Conservation (phyloP, 2,797 vertebrate genomes). For the Myripristis murdjan region DNA sequence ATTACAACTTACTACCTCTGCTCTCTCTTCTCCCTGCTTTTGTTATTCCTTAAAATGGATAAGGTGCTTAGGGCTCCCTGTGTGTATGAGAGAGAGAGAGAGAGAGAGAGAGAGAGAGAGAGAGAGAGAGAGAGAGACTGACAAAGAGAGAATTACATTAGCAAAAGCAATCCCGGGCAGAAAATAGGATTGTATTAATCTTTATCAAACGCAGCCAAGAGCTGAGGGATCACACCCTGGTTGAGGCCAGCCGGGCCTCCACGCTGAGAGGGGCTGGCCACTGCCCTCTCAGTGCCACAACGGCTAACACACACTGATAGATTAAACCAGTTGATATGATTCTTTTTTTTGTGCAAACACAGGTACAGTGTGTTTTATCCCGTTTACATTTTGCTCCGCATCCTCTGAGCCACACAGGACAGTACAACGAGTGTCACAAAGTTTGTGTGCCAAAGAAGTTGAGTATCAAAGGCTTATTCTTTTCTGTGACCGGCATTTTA, state of each 20-base stretch:
- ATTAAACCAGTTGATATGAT: constrained; percentile 17
- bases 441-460: no score
- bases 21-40: constrained; percentile 76
- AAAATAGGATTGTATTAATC: constrained; percentile 90
- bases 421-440: no score
- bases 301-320: constrained; percentile 30
- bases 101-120: constrained; percentile 37
- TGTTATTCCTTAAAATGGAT: constrained; percentile 82
- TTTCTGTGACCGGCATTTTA: neutral
- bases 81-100: constrained; percentile 62
- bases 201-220: constrained; percentile 86
- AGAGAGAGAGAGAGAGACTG: constrained; percentile 54
- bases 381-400: neutral
- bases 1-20: constrained; percentile 83
- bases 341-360: neutral
- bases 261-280: constrained; percentile 48
- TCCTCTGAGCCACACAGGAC: no score
- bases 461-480: neutral
- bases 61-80: constrained; percentile 84
- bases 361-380: no score
- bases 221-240: constrained; percentile 71
- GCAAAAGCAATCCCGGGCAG: constrained; percentile 88
- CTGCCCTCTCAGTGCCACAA: constrained; percentile 41
- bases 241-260: constrained; percentile 41
- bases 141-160: constrained; percentile 81